phyloP scores from a whole-genome alignment of 2,113 vertebrate species.

The Hucho hucho region DNA sequence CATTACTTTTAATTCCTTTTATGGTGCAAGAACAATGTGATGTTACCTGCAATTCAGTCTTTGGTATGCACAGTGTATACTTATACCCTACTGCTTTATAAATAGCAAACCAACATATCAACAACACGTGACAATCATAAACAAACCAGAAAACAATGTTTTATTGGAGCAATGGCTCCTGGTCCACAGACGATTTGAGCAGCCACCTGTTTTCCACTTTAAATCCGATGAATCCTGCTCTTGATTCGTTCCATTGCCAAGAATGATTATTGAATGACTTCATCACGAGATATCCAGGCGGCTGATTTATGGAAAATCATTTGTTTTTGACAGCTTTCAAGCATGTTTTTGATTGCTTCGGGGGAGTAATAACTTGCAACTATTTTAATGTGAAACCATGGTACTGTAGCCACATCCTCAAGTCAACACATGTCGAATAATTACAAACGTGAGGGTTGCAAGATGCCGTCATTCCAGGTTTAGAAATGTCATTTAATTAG shows the following conservation, averaged over 20 bases:
- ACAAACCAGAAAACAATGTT: conserved; percentile 44
- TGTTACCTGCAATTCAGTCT: not conserved
- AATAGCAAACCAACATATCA: not conserved
- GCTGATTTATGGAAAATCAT: conserved; percentile 63
- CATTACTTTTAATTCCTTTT: not conserved
- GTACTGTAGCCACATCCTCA: not conserved
- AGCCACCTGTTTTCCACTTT: conserved; percentile 24
- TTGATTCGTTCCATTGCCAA: conserved; percentile 46
- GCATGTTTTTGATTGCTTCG: conserved; percentile 52
- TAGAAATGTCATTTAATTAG: not conserved
- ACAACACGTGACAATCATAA: conserved; percentile 2
- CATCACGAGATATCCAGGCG: conserved; percentile 48
- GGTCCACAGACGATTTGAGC: conserved; percentile 29
- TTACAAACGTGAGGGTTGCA: not conserved
- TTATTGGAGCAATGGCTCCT: not conserved
- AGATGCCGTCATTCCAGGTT: not conserved
- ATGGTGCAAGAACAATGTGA: too few species aligned
- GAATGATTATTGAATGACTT: conserved; percentile 51
- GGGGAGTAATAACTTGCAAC: conserved; percentile 32
- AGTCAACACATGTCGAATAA: not conserved
- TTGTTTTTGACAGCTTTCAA: conserved; percentile 63
- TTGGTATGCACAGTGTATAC: not conserved
- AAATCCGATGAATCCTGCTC: conserved; percentile 56
- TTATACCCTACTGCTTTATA: not conserved
- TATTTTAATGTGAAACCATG: conserved; percentile 13